These are phyloP conservation scores for Steatocranus sp. DNA, from an alignment of 2,797 vertebrate species.

Conservation along the genomic window DNA sequence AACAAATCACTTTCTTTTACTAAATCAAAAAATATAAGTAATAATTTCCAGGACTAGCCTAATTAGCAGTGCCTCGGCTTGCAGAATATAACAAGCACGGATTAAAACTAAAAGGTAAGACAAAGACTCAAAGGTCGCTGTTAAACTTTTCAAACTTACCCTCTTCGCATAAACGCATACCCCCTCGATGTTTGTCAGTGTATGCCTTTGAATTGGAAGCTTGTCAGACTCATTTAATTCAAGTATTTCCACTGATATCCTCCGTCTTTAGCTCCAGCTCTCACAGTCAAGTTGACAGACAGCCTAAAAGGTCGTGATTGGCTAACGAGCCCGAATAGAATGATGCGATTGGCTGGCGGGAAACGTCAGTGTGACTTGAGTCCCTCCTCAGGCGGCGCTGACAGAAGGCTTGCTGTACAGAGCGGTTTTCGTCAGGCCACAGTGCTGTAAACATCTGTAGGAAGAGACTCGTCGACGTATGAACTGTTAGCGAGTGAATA, in stretches of 20 bases:
- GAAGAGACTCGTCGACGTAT: neutral
- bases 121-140: neutral
- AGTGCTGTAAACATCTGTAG: neutral
- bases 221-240: neutral
- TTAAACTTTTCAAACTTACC: constrained; percentile 32
- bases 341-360: constrained; percentile 36
- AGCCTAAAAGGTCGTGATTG: constrained; percentile 44
- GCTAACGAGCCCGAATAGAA: constrained; percentile 1
- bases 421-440: neutral
- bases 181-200: neutral
- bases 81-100: neutral
- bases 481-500: neutral
- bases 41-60: neutral
- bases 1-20: neutral
- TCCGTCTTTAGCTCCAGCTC: constrained; percentile 3
- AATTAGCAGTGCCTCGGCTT: neutral
- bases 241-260: neutral
- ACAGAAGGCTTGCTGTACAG: neutral
- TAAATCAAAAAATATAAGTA: neutral
- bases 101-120: neutral
- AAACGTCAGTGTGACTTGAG: constrained; percentile 25
- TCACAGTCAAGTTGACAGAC: constrained; percentile 58
- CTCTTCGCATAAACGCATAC: neutral
- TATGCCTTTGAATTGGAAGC: neutral
- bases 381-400: constrained; percentile 5